Base-by-base conservation (phyloP, 1,140 invertebrate genomes). In the Brachionus manjavacas region DNA sequence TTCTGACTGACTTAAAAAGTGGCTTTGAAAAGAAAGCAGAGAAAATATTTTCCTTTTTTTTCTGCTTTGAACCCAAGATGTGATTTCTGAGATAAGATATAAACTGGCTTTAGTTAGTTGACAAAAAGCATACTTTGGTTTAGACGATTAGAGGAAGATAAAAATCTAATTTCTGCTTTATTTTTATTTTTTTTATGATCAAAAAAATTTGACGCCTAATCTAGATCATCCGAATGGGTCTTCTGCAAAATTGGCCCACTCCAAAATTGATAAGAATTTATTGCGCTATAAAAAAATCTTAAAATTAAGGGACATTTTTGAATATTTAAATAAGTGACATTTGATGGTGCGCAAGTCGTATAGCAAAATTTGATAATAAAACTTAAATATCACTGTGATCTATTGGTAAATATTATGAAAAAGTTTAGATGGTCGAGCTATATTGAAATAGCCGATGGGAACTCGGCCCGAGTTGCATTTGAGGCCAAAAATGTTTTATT, bases 301-400 rank as follows among this genome's bases (percentile, higher is more conserved):
- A 60, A 60, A 60, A 60, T 60, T n/a, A 25, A 20, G 20, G 23
- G 52, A 60, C 52, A 60, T 60, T 60, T 60, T 23, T 60, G 9
- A 60, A 60, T 60, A 60, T 60, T 60, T 25, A 60, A 60, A 20
- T 25, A 60, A 60, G 52, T 60, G 52, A 60, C 52, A 60, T 60
- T 60, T 60, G 52, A 60, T 60, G 52, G 52, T 60, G 52, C 52
- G 25, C 52, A 60, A 60, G 8, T 60, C 20, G 20, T 23, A 8
- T 60, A 60, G 52, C n/a, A 60, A 60, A 60, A 20, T 60, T 60
- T 60, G 52, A 60, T 60, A 60, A 60, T 60, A 60, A 60, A 60
- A 20, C 20, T 20, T 60, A 60, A 60, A 60, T 60, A 60, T 20
- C 52, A 60, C 52, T 20, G 2, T 60, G 52, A 23, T 60, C n/a